Percentiles rank a stretch among this genome's conserved stretches.
phyloP scores from a whole-genome alignment of 2,888 invertebrate species.

The Artemia sinica region DNA sequence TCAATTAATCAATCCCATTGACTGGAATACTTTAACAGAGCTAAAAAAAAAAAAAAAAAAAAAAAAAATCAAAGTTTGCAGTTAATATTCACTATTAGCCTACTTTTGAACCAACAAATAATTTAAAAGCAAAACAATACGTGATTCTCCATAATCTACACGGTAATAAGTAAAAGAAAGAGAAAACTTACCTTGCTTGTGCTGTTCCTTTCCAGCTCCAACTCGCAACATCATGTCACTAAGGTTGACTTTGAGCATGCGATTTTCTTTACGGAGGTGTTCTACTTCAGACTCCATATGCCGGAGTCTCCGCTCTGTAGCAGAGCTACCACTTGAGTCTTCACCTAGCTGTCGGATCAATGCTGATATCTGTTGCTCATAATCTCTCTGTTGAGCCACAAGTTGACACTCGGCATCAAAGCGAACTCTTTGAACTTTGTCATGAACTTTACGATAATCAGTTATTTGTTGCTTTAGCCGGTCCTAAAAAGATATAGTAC shows the following conservation, averaged over 20 bases:
- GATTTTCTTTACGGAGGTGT: neutral
- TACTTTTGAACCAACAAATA: too few species aligned
- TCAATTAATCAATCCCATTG: too few species aligned
- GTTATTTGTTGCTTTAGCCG: neutral
- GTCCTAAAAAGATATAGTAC: neutral
- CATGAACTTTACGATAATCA: constrained; percentile 10
- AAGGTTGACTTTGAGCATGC: neutral
- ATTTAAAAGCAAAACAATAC: too few species aligned
- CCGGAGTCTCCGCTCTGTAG: neutral
- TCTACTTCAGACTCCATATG: constrained; percentile 10
- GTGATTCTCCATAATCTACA: too few species aligned
- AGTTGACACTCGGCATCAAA: constrained; percentile 45
- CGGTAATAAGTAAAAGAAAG: too few species aligned
- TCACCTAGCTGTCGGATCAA: constrained; percentile 2
- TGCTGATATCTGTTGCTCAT: constrained; percentile 36
- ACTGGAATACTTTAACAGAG: too few species aligned
- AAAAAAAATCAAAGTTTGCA: too few species aligned
- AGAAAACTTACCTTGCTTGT: neutral
- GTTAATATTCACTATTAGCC: too few species aligned
- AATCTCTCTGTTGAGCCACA: constrained; percentile 42
- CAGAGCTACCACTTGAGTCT: constrained; percentile 6
- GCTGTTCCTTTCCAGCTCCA: constrained; percentile 2
- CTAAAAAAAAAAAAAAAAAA: too few species aligned
- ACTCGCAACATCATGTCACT: constrained; percentile 10
- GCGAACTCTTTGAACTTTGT: constrained; percentile 41